Base-by-base conservation (phyloP, 2,888 invertebrate genomes). In the Petrolisthes cinctipes region DNA sequence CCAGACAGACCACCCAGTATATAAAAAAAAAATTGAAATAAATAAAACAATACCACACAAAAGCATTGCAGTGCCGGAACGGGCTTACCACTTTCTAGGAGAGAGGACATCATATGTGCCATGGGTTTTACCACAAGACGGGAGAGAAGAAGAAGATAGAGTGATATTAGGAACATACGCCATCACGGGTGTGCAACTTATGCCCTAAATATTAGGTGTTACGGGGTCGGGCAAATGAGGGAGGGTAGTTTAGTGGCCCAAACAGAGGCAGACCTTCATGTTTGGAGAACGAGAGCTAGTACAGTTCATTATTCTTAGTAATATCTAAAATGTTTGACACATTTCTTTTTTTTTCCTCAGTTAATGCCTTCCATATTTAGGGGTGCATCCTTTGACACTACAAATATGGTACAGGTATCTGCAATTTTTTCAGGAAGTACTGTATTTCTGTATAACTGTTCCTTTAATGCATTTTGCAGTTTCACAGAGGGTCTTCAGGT, bases 41-140 rank as follows among this genome's bases (percentile, higher is more conserved):
- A 91, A 91, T 91, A 91, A 86, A 83, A 79, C 20, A 90, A 91
- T 91, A 90, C 91, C 87, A 88, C 91, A 91, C 91, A 91, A 91
- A 91, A 91, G 68, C 84, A 83, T 86, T 84, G 85, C 88, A 86
- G 89, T 89, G 86, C 81, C 83, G 90, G 89, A 90, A 90, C 90
- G 89, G 82, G 84, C 90, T 90, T 90, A 90, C 90, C 89, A 90
- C 90, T 90, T 90, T 90, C 90, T 90, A 90, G 87, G 86, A 83
- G 86, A 86, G 82, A 89, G 87, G 87, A 87, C 87, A 87, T 87
- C 87, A 87, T 87, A 87, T 85, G 87, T 87, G 87, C 87, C 87
- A 87, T 87, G 87, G 87, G 87, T 83, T 87, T 87, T 87, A 87
- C 87, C 87, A 87, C 87, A 87, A 87, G 87, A 87, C 78, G 87